Percentiles rank a stretch among this genome's conserved stretches.
phyloP scores from a whole-genome alignment of 2,888 invertebrate species.

The Belgica antarctica region DNA sequence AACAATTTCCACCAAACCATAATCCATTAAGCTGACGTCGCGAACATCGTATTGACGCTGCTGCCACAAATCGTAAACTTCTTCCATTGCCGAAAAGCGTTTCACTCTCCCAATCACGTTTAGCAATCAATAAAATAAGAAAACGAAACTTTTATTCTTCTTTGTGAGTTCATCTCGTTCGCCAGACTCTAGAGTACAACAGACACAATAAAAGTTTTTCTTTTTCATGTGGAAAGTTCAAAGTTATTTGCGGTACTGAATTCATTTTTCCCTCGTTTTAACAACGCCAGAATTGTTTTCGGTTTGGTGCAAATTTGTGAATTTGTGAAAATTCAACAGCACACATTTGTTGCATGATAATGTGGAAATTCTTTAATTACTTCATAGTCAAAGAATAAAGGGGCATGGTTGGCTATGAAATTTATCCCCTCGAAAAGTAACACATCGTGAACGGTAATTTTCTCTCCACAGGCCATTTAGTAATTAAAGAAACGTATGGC shows the following conservation, averaged over 20 bases:
- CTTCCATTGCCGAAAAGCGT: neutral
- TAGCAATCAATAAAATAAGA: slow-evolving; percentile 21
- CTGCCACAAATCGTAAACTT: slow-evolving; percentile 15
- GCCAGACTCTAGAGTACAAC: neutral
- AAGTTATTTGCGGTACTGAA: neutral
- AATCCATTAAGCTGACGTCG: no score
- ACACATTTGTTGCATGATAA: slow-evolving; percentile 31
- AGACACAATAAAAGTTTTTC: slow-evolving; percentile 20
- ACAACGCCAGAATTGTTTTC: no score
- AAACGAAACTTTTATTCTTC: slow-evolving; percentile 3
- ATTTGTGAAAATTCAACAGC: slow-evolving; percentile 18
- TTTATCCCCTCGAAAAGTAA: neutral
- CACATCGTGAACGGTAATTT: slow-evolving; percentile 19
- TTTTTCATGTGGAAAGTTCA: neutral
- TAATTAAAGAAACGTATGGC: slow-evolving; percentile 14
- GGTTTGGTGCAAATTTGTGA: slow-evolving; percentile 17
- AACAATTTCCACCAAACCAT: no score
- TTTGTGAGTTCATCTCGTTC: neutral
- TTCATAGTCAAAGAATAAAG: neutral
- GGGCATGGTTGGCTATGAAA: neutral
- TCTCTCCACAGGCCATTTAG: slow-evolving; percentile 30
- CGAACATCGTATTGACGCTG: neutral
- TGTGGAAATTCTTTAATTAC: slow-evolving; percentile 29
- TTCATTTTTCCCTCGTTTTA: slow-evolving; percentile 13
- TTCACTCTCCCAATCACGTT: neutral